Evolutionary conservation across 92 coral and sea anemone species (phyloP).

Genomic region (Anthopleura xanthogrammica): DNA sequence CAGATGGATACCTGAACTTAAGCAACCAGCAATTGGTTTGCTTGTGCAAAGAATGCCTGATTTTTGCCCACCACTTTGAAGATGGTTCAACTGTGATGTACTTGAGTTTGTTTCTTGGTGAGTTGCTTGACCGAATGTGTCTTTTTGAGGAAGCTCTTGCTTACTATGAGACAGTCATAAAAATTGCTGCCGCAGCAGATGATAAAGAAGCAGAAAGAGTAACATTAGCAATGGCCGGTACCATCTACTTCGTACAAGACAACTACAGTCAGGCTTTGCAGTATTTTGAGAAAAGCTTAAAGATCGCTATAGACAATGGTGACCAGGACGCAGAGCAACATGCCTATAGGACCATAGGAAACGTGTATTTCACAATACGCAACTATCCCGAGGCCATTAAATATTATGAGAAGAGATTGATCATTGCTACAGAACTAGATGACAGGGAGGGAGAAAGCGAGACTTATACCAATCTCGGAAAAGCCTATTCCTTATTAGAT

Average conservation of each 20-base stretch:
- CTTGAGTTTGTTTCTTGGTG: background rate
- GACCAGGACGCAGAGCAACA: background rate
- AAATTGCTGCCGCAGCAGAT: background rate
- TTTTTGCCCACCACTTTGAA: background rate
- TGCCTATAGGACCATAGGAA: background rate
- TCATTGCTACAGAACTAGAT: background rate
- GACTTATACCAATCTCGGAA: conserved; percentile 19
- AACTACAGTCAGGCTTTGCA: background rate
- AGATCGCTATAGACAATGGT: background rate
- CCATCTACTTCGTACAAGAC: background rate
- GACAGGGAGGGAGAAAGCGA: conserved; percentile 10
- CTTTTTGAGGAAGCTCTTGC: background rate
- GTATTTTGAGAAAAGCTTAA: background rate
- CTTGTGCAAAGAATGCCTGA: background rate
- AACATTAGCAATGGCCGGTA: background rate
- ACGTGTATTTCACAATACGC: background rate
- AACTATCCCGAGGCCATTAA: background rate
- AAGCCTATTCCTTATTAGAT: background rate
- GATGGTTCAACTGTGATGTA: background rate
- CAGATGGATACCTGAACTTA: background rate
- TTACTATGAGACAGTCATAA: background rate
- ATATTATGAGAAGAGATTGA: background rate
- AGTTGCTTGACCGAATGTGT: background rate
- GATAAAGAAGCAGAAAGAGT: background rate
- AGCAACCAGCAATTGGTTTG: background rate